Evolutionary conservation across 2,797 vertebrate genomes (phyloP).

Genomic region (Eulemur rubriventer): DNA sequence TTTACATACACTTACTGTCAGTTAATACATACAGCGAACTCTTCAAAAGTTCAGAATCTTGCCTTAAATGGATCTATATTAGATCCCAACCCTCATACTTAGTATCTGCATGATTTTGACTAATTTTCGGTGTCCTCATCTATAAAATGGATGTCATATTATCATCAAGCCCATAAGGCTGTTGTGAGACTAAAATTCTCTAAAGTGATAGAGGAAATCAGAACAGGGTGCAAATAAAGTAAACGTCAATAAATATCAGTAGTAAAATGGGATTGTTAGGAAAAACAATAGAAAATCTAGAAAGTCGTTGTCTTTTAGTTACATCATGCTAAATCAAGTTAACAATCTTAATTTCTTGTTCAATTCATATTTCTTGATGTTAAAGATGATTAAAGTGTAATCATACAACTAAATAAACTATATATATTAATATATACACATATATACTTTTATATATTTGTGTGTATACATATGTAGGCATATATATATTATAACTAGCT

Average conservation of each 20-base stretch:
- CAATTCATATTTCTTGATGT: neutral
- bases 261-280: neutral
- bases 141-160: neutral
- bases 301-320: neutral
- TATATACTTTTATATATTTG: neutral
- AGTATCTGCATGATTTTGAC: neutral
- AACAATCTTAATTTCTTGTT: neutral
- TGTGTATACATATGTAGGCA: neutral
- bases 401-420: neutral
- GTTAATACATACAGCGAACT: neutral
- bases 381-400: neutral
- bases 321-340: neutral
- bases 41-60: neutral
- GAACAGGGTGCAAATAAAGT: neutral
- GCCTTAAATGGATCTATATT: neutral
- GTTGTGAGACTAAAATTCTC: neutral
- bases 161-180: neutral
- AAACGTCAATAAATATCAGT: neutral
- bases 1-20: neutral
- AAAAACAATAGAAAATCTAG: slow-evolving; percentile 12
- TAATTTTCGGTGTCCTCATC: neutral
- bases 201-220: neutral
- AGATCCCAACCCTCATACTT: neutral
- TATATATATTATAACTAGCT: neutral
- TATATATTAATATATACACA: neutral